These are phyloP conservation scores for Tribolium castaneum DNA, from an alignment of 1,140 invertebrate genomes.

Conservation along the genomic window DNA sequence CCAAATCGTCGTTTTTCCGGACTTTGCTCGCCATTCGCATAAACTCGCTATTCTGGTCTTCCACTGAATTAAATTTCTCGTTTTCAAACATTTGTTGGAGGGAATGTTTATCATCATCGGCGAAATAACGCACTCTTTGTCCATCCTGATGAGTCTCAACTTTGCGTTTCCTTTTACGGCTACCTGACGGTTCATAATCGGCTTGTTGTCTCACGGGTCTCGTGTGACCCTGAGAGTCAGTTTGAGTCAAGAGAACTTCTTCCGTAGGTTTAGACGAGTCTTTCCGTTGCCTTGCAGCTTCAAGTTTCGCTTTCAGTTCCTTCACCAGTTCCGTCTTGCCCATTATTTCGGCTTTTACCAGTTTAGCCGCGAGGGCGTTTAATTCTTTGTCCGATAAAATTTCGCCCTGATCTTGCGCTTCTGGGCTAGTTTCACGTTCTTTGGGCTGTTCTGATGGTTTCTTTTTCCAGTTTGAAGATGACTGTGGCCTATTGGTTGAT, in stretches of 20 bases:
- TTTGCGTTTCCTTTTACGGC: constrained; percentile 69
- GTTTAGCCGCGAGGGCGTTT: constrained; percentile 88
- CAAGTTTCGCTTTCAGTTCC: constrained; percentile 81
- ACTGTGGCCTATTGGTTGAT: constrained; percentile 52
- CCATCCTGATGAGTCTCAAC: constrained; percentile 80
- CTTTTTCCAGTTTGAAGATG: constrained; percentile 52
- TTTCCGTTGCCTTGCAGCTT: constrained; percentile 72
- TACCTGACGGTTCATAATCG: constrained; percentile 59
- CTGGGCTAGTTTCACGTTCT: background rate
- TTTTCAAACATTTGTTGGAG: constrained; percentile 90
- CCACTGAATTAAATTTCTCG: constrained; percentile 85
- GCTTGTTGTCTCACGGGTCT: constrained; percentile 67
- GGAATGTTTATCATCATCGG: constrained; percentile 90
- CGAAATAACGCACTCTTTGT: constrained; percentile 85
- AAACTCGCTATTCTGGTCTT: constrained; percentile 86
- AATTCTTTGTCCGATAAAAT: constrained; percentile 78
- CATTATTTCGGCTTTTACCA: constrained; percentile 91
- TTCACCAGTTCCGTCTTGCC: constrained; percentile 78
- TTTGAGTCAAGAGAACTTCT: constrained; percentile 78
- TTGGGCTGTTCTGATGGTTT: constrained; percentile 29
- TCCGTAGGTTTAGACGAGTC: constrained; percentile 65
- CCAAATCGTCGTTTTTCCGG: constrained; percentile 82
- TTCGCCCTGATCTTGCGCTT: constrained; percentile 26
- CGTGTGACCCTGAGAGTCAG: constrained; percentile 74
- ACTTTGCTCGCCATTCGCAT: constrained; percentile 76